Evolutionary conservation across 2,888 invertebrate species (phyloP), one percentile per base, ranked within the genome.

Genomic region (Nemotelus pantherinus): DNA sequence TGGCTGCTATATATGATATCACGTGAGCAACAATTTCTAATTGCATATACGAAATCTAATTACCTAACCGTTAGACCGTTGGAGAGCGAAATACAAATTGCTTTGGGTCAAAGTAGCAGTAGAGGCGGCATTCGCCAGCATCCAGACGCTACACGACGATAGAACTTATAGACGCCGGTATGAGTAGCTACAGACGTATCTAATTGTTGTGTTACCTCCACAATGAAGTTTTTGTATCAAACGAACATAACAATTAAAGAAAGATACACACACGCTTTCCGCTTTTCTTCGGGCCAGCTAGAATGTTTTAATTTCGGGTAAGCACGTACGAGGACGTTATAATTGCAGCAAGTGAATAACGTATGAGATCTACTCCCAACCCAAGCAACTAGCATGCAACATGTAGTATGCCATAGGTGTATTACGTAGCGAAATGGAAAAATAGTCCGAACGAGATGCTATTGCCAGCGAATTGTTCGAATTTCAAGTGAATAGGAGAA

Each of bases 51-150:
- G 80, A 79, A 81, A 81, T 81, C 81, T 81, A 81, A 81, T 81
- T 81, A 81, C 81, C 80, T 81, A 81, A 81, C 81, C 81, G 81
- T 81, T 81, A 81, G 79, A 78, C 78, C 80, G 79, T 79, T 80
- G 81, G 47, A 60, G 60, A 47, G 74, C 53, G 63, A 60, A 43
- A 25, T 63, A 43, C 63, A 74, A 74, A 60, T 74, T 74, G 63
- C 74, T 74, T 50, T 43, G 45, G 39, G 50, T 58, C 39, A 3
- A 58, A 50, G 25, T 48, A 39, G 48, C 47, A 50, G 48, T 10
- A 63, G 41, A 41, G 39, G 43, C 63, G 7, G 63, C 9, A 5
- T 39, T 43, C 7, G 63, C 63, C 25, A 9, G 43, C 39, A 4
- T n/a, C 7, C 58, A 63, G 41, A 39, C 63, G 5, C 3, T 63